These are phyloP conservation scores for Leptogaster cylindrica DNA, from an alignment of 2,888 invertebrate species.

Conservation along the genomic window DNA sequence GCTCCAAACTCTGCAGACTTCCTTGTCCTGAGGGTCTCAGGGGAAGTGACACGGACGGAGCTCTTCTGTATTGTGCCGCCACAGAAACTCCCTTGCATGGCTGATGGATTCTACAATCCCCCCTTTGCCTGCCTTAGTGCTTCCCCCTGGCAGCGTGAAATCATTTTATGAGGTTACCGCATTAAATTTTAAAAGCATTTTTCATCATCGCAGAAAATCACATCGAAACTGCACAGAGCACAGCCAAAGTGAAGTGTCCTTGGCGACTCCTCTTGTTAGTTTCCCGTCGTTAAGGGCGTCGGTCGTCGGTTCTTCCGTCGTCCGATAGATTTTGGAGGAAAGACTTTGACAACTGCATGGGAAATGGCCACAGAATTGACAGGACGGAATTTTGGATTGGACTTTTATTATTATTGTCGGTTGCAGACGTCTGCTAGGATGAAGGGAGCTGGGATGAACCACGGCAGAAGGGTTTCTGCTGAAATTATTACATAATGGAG, in stretches of 20 bases:
- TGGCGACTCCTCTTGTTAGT: too few relatives aligned
- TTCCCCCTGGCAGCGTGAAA: constrained; percentile 19
- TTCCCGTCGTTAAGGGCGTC: too few relatives aligned
- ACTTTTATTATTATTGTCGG: constrained; percentile 21
- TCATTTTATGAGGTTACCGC: constrained; percentile 28
- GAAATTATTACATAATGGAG: too few relatives aligned
- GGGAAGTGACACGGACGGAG: too few relatives aligned
- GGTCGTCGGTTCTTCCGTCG: background rate
- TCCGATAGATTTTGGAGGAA: background rate
- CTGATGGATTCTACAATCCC: too few relatives aligned
- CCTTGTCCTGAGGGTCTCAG: too few relatives aligned
- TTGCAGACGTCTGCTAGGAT: background rate
- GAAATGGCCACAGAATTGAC: constrained; percentile 13
- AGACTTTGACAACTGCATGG: constrained; percentile 16
- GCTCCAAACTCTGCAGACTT: too few relatives aligned
- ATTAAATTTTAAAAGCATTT: constrained; percentile 29
- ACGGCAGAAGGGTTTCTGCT: too few relatives aligned
- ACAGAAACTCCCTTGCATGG: too few relatives aligned
- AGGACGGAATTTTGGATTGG: background rate
- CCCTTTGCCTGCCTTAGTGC: too few relatives aligned
- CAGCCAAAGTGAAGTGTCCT: background rate
- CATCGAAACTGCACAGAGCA: background rate
- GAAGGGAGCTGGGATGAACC: background rate
- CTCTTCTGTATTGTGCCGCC: too few relatives aligned
- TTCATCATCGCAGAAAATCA: background rate